Conservation (phyloP, 2,113 vertebrate species). For the Xyrauchen texanus region DNA sequence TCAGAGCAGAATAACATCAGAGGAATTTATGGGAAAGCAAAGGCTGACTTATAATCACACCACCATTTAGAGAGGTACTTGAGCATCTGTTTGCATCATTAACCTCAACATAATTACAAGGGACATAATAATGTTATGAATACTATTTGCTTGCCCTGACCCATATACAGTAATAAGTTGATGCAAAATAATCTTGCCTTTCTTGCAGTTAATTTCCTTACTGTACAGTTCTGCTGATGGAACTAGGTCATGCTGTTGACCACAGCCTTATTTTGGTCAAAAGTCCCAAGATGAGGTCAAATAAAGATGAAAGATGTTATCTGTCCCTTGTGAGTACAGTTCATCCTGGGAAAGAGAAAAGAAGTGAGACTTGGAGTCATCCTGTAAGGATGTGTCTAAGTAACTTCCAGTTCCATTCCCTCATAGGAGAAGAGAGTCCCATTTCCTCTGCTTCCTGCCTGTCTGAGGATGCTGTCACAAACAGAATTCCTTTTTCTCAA, state of each 20-base stretch:
- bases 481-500: neutral
- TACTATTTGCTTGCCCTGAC: too few relatives aligned
- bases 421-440: neutral
- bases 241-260: neutral
- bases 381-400: constrained; percentile 8
- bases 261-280: neutral
- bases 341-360: constrained; percentile 39
- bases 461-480: neutral
- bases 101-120: neutral
- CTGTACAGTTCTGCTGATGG: neutral
- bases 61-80: neutral
- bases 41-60: neutral
- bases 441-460: neutral
- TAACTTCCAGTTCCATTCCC: constrained; percentile 7
- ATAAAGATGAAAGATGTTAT: constrained; percentile 35
- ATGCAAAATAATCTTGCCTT: too few relatives aligned
- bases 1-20: neutral
- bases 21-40: neutral
- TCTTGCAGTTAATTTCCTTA: neutral
- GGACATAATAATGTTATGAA: neutral
- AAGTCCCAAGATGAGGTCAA: neutral
- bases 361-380: neutral
- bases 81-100: neutral
- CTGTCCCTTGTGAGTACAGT: constrained; percentile 26
- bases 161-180: too few relatives aligned